A percentile compares a stretch with the other conserved stretches of the same genome.
Conservation (phyloP, 2,888 invertebrate genomes). For the Apodemia duryi region DNA sequence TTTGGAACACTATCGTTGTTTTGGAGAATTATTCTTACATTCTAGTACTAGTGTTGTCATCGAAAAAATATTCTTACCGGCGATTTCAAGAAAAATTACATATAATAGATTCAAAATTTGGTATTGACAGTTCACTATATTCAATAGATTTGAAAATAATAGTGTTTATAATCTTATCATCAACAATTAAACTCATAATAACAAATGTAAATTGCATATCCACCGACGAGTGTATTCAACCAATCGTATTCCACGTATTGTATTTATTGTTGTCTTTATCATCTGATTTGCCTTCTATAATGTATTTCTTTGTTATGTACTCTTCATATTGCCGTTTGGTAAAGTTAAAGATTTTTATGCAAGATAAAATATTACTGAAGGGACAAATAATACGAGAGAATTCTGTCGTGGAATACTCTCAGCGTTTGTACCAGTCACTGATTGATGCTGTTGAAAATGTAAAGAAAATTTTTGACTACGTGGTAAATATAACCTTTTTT, state of each 20-base stretch:
- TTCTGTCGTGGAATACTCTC: constrained; percentile 1
- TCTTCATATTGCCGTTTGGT: constrained; percentile 13
- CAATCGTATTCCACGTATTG: background rate
- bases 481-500: constrained; percentile 1
- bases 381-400: constrained; percentile 13
- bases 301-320: constrained; percentile 10
- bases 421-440: constrained; percentile 15
- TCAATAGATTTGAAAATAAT: constrained; percentile 13
- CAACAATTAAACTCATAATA: background rate
- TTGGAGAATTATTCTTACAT: constrained; percentile 14
- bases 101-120: constrained; percentile 16
- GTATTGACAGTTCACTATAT: background rate
- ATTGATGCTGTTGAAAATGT: constrained; percentile 15
- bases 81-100: constrained; percentile 12
- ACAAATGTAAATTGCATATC: background rate
- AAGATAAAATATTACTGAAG: constrained; percentile 14
- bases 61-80: background rate
- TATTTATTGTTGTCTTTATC: background rate
- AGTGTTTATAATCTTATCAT: background rate
- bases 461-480: constrained; percentile 10
- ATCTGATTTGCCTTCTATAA: constrained; percentile 8
- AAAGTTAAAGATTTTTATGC: constrained; percentile 11
- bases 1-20: background rate
- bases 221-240: background rate
- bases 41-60: background rate